Evolutionary conservation across 2,113 vertebrate genomes (phyloP).

Genomic region (Oreochromis tanganicae): DNA sequence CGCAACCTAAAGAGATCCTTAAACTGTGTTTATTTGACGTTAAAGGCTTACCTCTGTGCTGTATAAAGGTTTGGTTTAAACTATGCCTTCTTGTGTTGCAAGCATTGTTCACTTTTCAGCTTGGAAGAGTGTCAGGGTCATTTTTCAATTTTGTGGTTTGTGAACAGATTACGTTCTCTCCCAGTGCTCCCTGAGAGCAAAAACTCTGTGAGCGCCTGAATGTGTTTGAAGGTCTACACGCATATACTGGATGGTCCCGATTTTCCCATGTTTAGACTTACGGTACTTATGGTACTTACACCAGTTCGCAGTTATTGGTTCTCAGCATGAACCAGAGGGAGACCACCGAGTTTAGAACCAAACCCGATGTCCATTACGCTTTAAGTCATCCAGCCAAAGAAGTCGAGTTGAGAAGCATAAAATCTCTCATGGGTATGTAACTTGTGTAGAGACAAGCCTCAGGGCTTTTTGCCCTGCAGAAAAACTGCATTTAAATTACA

Average conservation of each 20-base stretch:
- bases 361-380: neutral
- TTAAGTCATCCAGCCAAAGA: neutral
- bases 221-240: neutral
- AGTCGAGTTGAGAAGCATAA: neutral
- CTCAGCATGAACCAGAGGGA: constrained; percentile 19
- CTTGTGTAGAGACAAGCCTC: neutral
- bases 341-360: constrained; percentile 7
- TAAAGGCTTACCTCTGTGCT: constrained; percentile 23
- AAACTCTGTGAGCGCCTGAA: neutral
- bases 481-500: neutral
- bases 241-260: constrained; percentile 18
- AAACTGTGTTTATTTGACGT: constrained; percentile 43
- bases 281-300: constrained; percentile 24
- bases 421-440: neutral
- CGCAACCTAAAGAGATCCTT: constrained; percentile 22
- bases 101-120: constrained; percentile 36
- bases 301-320: constrained; percentile 20
- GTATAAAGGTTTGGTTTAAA: constrained; percentile 31
- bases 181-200: constrained; percentile 16
- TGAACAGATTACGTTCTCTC: constrained; percentile 61
- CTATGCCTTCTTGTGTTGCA: constrained; percentile 43
- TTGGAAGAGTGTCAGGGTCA: constrained; percentile 46
- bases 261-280: constrained; percentile 48
- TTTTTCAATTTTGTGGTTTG: constrained; percentile 67
- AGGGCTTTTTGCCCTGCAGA: neutral